A percentile compares a stretch with the other conserved stretches of the same genome.
These are phyloP conservation scores for Lepus oiostolus DNA, from an alignment of 2,797 vertebrate genomes.

Conservation along the genomic window DNA sequence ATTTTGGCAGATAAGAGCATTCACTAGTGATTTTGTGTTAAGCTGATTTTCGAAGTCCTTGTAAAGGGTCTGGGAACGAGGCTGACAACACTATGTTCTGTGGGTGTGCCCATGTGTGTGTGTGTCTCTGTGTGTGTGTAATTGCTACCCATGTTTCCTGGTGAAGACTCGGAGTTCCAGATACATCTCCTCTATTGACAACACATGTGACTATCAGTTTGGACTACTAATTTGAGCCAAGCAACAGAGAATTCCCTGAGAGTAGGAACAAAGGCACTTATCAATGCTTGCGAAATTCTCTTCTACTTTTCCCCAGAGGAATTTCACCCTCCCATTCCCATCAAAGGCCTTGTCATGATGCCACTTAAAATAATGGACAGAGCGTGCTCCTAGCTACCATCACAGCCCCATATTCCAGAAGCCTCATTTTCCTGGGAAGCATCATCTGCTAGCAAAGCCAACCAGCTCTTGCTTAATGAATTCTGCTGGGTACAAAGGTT, in stretches of 20 bases:
- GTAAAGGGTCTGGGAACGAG: not conserved
- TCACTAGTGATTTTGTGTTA: not conserved
- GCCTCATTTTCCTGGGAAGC: conserved; percentile 32
- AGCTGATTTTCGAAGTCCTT: conserved; percentile 24
- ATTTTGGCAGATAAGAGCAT: not conserved
- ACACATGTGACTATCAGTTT: not conserved
- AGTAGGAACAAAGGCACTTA: not conserved
- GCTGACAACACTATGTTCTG: not conserved
- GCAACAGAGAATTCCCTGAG: not conserved
- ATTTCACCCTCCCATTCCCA: not conserved
- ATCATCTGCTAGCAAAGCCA: not conserved
- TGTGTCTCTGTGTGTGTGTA: no score
- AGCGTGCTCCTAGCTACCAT: not conserved
- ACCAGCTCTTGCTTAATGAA: conserved; percentile 58
- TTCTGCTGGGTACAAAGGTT: conserved; percentile 65
- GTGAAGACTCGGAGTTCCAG: not conserved
- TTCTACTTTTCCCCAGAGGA: not conserved
- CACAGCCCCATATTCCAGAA: not conserved
- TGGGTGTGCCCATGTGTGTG: not conserved
- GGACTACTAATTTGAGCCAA: not conserved
- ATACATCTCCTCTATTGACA: not conserved
- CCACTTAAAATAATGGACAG: not conserved
- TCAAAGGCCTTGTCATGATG: not conserved
- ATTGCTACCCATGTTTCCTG: not conserved
- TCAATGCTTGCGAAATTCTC: not conserved